These are phyloP conservation scores for Sebastes vulpes DNA, from an alignment of 2,797 vertebrate genomes.

Conservation along the genomic window DNA sequence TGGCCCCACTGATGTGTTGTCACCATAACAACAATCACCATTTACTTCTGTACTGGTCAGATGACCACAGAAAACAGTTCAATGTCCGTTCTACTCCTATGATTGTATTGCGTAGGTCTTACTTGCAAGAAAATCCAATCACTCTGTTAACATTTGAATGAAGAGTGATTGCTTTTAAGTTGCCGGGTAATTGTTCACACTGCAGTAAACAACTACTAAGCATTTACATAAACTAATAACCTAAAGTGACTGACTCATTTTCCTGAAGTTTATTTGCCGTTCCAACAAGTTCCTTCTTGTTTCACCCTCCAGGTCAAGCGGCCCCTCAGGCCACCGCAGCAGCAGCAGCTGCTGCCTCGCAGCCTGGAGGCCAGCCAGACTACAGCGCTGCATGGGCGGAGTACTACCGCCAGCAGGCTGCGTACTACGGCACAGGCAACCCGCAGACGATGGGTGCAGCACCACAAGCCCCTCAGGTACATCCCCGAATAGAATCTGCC, in stretches of 20 bases:
- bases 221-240: not conserved
- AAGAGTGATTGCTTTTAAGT: not conserved
- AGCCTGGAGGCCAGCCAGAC: conserved; percentile 94
- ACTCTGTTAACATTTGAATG: not conserved
- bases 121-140: too few relatives aligned
- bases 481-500: conserved; percentile 54
- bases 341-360: conserved; percentile 82
- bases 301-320: conserved; percentile 89
- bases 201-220: not conserved
- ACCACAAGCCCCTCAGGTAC: conserved; percentile 93
- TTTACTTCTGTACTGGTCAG: too few relatives aligned
- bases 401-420: conserved; percentile 97
- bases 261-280: not conserved
- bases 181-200: not conserved
- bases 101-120: too few relatives aligned
- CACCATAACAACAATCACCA: too few relatives aligned
- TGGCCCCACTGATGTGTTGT: too few relatives aligned
- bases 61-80: too few relatives aligned
- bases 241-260: not conserved
- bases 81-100: too few relatives aligned
- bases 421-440: conserved; percentile 96
- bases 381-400: conserved; percentile 98
- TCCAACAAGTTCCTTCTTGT: not conserved
- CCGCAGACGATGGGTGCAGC: conserved; percentile 96
- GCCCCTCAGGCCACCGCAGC: conserved; percentile 91